Conservation (phyloP, 2,113 vertebrate species). For the Eidolon helvum region DNA sequence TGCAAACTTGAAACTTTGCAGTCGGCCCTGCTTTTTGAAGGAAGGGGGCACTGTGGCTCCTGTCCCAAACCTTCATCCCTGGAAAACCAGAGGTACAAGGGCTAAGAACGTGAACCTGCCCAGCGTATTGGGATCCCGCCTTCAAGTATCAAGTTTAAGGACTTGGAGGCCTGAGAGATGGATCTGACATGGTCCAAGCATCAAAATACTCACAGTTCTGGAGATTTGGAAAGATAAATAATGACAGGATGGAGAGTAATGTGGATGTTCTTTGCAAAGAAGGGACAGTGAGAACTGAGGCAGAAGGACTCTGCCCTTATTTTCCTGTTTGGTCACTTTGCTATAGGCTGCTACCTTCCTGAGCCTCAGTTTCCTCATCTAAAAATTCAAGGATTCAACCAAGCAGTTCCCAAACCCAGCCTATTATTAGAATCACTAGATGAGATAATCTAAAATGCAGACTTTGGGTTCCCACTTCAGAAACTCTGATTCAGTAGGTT, state of each 20-base stretch:
- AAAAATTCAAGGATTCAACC: neutral
- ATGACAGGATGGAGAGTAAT: neutral
- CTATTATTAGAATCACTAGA: constrained; percentile 24
- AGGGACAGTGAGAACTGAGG: neutral
- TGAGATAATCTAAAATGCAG: constrained; percentile 37
- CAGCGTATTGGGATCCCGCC: neutral
- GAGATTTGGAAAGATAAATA: constrained; percentile 5
- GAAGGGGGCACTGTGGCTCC: neutral
- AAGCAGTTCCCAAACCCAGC: neutral
- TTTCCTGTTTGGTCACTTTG: constrained; percentile 10
- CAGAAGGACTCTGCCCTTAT: neutral
- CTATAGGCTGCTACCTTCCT: neutral
- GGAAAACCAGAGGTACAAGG: neutral
- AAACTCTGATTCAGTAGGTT: constrained; percentile 18
- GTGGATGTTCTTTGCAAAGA: neutral
- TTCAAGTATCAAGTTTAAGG: constrained; percentile 42
- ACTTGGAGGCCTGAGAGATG: constrained; percentile 1
- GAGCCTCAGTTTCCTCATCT: constrained; percentile 15
- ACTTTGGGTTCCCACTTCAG: neutral
- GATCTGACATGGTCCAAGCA: neutral
- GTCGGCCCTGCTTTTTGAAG: neutral
- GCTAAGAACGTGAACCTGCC: neutral
- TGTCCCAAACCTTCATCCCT: neutral
- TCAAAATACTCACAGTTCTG: constrained; percentile 1
- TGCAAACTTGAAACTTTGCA: neutral